phyloP scores from a whole-genome alignment of 2,888 invertebrate genomes.

The Phragmatobia fuliginosa region DNA sequence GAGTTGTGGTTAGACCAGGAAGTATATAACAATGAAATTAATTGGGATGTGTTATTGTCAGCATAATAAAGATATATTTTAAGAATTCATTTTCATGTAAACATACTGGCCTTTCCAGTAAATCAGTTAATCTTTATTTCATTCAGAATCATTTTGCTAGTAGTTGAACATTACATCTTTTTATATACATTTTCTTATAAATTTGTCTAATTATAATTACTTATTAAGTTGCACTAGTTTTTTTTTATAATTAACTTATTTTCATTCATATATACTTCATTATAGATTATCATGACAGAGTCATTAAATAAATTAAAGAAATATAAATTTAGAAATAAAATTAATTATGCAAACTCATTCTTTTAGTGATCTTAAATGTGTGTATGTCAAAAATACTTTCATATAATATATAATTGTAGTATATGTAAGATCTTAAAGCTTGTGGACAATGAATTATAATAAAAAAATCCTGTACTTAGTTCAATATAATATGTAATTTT shows the following conservation, averaged over 20 bases:
- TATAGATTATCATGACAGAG: conserved; percentile 42
- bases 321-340: conserved; percentile 28
- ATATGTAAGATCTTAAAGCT: conserved; percentile 34
- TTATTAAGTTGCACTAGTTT: conserved; percentile 47
- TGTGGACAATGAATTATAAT: conserved; percentile 48
- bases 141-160: conserved; percentile 49
- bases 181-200: conserved; percentile 45
- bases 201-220: conserved; percentile 44
- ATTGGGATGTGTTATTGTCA: conserved; percentile 89
- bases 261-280: neutral
- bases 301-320: conserved; percentile 40
- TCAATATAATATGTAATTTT: conserved; percentile 11
- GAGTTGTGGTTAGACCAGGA: conserved; percentile 98
- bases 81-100: conserved; percentile 30
- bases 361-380: conserved; percentile 37
- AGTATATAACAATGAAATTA: conserved; percentile 94
- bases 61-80: conserved; percentile 58
- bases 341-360: conserved; percentile 25
- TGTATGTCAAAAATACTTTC: conserved; percentile 30
- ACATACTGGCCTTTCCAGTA: conserved; percentile 49
- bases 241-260: conserved; percentile 41
- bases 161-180: conserved; percentile 41
- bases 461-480: conserved; percentile 41
- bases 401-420: conserved; percentile 32
- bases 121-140: conserved; percentile 42